Base-by-base conservation (phyloP, 1,140 invertebrate genomes). In the Heliconius melpomene region DNA sequence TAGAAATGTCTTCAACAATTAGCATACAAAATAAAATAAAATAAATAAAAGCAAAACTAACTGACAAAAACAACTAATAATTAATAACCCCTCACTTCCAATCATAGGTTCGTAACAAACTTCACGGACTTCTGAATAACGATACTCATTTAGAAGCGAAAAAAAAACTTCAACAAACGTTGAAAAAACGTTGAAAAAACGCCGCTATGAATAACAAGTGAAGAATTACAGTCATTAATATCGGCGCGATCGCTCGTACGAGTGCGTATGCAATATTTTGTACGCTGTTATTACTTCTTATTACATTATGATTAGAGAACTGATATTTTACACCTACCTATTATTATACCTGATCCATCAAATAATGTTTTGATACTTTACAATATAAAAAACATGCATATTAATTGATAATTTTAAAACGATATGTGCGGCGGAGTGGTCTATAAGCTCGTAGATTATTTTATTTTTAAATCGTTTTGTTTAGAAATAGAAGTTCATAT, bases 191-290 rank as follows among this genome's bases (percentile, higher is more conserved):
- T 20, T 54, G 5, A 79, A 74, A 79, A 79, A 57, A 73, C 54
- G 38, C 60, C 16, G 40, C 66, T 50, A 32, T 50, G 75, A 77
- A 79, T 75, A 79, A 79, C 74, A 76, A 80, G 74, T 76, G 76
- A 80, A 73, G 79, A 80, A 80, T 80, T 76, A 80, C 74, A 76
- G 79, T 80, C 79, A 80, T 80, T 76, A 80, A 80, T 80, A 80
- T 80, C 78, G 71, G 73, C 78, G 46, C 60, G 46, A 66, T 72
- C 26, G 46, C 23, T 75, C 72, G 71, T 79, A 76, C 32, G 32
- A 36, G 32, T 75, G 73, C 32, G 50, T 40, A 57, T 46, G 60
- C 66, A 23, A 76, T 26, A 75, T 79, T 80, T 80, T 79, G 20
- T 80, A 76, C 74, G 57, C 46, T 80, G 74, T 80, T 80, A 80